These are phyloP conservation scores for Lysiphlebus fabarum DNA, from an alignment of 1,140 invertebrate species.

Conservation along the genomic window DNA sequence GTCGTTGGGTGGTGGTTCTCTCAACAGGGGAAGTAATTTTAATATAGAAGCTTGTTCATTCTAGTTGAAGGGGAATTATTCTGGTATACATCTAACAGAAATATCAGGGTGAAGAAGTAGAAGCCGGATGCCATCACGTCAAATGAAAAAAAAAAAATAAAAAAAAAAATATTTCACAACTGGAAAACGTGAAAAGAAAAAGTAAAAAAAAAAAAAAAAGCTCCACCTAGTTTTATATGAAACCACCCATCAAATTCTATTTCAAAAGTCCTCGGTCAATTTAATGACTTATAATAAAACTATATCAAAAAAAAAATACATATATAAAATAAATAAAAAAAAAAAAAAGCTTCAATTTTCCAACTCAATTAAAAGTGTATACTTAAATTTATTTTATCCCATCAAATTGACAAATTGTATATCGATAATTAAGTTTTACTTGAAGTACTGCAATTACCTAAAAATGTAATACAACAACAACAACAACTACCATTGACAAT, in stretches of 20 bases:
- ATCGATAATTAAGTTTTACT: too few relatives aligned
- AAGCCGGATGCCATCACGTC: slow-evolving; percentile 31
- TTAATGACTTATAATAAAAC: too few relatives aligned
- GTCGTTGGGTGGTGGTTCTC: slow-evolving; percentile 15
- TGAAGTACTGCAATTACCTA: not conserved
- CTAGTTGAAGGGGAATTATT: not conserved
- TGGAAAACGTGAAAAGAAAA: slow-evolving; percentile 15
- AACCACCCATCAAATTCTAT: too few relatives aligned
- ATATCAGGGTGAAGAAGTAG: slow-evolving; percentile 5
- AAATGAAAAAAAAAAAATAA: slow-evolving; percentile 26
- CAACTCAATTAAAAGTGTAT: too few relatives aligned
- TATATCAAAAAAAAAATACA: too few relatives aligned
- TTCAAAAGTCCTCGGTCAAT: too few relatives aligned
- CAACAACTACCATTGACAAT: too few relatives aligned
- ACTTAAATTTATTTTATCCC: too few relatives aligned
- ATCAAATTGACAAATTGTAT: too few relatives aligned
- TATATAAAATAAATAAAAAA: too few relatives aligned
- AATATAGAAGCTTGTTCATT: slow-evolving; percentile 28
- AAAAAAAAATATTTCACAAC: not conserved
- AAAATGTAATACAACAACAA: not conserved
- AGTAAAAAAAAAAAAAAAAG: not conserved
- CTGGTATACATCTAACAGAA: slow-evolving; percentile 1
- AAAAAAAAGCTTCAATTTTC: too few relatives aligned
- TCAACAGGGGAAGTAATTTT: slow-evolving; percentile 26
- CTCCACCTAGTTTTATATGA: too few relatives aligned